Evolutionary conservation across 1,140 invertebrate species (phyloP).

Genomic region (Euschistus heros): DNA sequence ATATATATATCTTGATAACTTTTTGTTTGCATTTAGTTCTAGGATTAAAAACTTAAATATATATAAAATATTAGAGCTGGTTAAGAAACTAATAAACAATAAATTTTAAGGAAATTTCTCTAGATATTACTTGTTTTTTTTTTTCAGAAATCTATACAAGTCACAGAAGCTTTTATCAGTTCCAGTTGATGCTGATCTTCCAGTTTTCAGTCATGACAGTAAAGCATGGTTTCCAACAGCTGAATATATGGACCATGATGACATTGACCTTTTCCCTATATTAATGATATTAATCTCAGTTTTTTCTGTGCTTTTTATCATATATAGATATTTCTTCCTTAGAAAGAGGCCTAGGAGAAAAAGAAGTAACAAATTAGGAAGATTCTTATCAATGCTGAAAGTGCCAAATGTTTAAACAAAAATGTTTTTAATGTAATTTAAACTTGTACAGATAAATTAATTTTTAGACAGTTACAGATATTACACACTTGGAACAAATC

Average conservation of each 20-base stretch:
- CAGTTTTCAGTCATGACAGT: conserved; percentile 25
- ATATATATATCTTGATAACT: no score
- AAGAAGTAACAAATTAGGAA: conserved; percentile 24
- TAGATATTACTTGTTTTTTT: conserved; percentile 31
- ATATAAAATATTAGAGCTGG: no score
- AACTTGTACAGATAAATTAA: no score
- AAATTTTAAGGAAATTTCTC: no score
- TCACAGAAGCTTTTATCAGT: conserved; percentile 58
- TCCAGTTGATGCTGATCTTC: conserved; percentile 37
- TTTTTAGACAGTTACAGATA: no score
- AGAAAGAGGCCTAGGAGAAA: conserved; percentile 29
- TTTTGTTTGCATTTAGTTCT: no score
- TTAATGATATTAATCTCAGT: conserved; percentile 24
- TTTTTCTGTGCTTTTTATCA: conserved; percentile 23
- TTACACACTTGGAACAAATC: no score
- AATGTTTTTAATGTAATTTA: no score
- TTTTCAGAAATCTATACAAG: conserved; percentile 54
- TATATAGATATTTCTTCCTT: conserved; percentile 27
- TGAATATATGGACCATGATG: conserved; percentile 26
- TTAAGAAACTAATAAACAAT: no score
- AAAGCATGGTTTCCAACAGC: conserved; percentile 22
- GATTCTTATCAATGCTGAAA: conserved; percentile 25
- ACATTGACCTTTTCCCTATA: conserved; percentile 22
- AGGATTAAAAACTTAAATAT: no score
- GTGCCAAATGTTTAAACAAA: conserved; percentile 25